Conservation (phyloP, 2,113 vertebrate species). For the Sinosuthora webbiana region DNA sequence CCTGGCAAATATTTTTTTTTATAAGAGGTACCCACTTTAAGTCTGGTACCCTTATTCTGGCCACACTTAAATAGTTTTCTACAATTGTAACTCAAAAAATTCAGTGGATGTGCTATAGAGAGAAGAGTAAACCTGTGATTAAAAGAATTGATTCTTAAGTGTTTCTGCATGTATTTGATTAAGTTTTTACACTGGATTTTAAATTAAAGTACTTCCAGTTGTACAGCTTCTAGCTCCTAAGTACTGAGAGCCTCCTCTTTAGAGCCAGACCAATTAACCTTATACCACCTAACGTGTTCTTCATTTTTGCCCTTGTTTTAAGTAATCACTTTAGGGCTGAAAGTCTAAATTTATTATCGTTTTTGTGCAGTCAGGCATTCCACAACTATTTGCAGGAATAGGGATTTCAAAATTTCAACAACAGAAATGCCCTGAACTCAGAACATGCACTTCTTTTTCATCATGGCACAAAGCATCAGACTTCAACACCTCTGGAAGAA, state of each 20-base stretch:
- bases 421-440: not conserved
- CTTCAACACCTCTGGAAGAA: slow-evolving; percentile 27
- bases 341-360: not conserved
- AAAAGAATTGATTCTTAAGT: not conserved
- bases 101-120: not conserved
- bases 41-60: not conserved
- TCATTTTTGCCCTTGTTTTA: not conserved
- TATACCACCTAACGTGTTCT: not conserved
- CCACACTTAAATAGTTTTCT: not conserved
- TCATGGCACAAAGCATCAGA: not conserved
- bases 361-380: not conserved
- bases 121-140: not conserved
- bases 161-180: not conserved
- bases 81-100: not conserved
- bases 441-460: not conserved
- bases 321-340: not conserved
- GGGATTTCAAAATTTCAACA: not conserved
- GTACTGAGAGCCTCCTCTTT: not conserved
- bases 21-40: not conserved
- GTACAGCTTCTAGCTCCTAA: not conserved
- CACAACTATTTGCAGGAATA: not conserved
- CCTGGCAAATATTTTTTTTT: not conserved
- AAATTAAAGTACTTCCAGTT: not conserved
- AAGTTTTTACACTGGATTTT: not conserved
- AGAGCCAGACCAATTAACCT: not conserved